These are phyloP conservation scores for Tamandua tetradactyla DNA, from an alignment of 2,797 vertebrate genomes.

Conservation along the genomic window DNA sequence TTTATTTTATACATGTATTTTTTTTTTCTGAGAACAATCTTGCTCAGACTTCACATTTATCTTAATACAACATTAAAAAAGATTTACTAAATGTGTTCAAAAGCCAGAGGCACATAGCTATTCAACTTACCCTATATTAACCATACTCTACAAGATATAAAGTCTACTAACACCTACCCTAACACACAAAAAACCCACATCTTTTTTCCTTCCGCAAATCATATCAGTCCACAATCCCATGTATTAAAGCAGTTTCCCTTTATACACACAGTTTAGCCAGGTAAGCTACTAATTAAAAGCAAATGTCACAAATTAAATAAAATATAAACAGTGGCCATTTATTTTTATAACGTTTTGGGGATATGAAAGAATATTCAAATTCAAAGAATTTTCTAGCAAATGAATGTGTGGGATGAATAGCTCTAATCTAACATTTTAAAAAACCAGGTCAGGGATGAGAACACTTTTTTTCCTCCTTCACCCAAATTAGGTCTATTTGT, in stretches of 20 bases:
- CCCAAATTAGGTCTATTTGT: not conserved
- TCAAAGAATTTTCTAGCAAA: conserved; percentile 46
- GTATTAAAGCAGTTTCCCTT: conserved; percentile 41
- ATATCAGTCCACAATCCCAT: not conserved
- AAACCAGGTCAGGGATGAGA: not conserved
- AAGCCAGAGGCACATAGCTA: conserved; percentile 64
- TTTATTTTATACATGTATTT: conserved; percentile 38
- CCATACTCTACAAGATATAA: not conserved
- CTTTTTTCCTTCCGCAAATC: conserved; percentile 41
- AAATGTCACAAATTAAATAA: conserved; percentile 56
- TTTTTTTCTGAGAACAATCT: conserved; percentile 52
- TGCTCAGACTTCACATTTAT: conserved; percentile 66
- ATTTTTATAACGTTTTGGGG: conserved; percentile 23
- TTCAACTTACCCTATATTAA: conserved; percentile 45
- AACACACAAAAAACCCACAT: not conserved
- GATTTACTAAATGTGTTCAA: conserved; percentile 57
- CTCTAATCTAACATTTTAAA: not conserved
- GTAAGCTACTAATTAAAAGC: conserved; percentile 34
- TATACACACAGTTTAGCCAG: conserved; percentile 11
- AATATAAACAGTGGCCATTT: conserved; percentile 46
- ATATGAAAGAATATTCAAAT: conserved; percentile 39
- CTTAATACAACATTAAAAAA: conserved; percentile 71
- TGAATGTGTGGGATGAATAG: conserved; percentile 22
- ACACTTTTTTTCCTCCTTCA: not conserved
- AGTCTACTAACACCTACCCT: not conserved